Evolutionary conservation across 2,113 vertebrate species (phyloP), one percentile per base, ranked within the genome.

Genomic region (Aleadryas rufinucha): DNA sequence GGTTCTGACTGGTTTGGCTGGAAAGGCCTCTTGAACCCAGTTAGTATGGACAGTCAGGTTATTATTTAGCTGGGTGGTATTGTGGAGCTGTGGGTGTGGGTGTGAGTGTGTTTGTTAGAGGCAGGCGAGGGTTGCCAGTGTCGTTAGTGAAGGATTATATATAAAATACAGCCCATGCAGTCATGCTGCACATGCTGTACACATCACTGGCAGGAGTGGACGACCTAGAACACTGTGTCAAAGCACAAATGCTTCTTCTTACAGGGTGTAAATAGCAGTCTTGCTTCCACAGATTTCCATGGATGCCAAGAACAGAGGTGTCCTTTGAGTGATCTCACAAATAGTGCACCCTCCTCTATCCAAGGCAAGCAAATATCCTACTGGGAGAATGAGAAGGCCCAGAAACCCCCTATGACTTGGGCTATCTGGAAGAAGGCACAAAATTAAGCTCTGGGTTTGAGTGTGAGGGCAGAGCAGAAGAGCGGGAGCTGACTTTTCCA

Each of bases 81-180:
- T 52, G 68, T 72, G 52, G 79, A 86, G 68, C 68, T 7, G 6
- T 75, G 84, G 87, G 89, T 60, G 86, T 69, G 50, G 93, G 79
- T 69, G 68, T 63, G 81, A 50, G 72, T n/a, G 60, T 84, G 74
- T 93, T 93, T 94, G 85, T 90, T 63, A 63, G 85, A 87, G 83
- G 39, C 68, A 83, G 75, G 76, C 1, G 0, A 80, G 86, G 70
- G 71, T 6, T 65, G 63, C 88, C 75, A 80, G 63, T 17, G 35
- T 6, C 49, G 81, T 85, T 54, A 30, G 41, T 56, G 66, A 92
- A 66, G 94, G 60, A 87, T 90, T 77, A 66, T 21, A n/a, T 37
- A 60, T 19, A 78, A 76, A 89, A 89, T 9, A 61, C 14, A 85
- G 74, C 41, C 42, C 28, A 14, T 35, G 53, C 9, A 10, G 60